phyloP scores from a whole-genome alignment of 2,888 invertebrate genomes.

The Cheilosia impressa region DNA sequence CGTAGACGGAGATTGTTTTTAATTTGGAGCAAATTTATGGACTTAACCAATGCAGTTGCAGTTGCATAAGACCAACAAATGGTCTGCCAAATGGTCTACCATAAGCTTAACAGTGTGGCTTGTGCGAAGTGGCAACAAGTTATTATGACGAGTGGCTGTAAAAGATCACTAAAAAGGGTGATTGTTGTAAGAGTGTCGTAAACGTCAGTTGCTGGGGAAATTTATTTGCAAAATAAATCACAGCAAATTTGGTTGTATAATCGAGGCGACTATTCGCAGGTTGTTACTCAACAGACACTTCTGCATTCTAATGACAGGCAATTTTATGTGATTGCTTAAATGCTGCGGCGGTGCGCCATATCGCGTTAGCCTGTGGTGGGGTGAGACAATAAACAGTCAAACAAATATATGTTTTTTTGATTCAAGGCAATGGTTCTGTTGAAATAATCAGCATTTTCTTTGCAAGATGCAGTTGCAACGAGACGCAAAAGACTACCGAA shows the following conservation, averaged over 20 bases:
- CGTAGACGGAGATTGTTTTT: not conserved
- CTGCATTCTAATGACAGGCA: no score
- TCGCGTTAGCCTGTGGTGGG: no score
- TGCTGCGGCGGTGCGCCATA: no score
- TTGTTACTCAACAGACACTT: no score
- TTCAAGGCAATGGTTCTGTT: no score
- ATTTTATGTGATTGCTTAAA: no score
- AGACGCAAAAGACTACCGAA: no score
- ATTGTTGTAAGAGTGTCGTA: not conserved
- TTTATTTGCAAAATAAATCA: not conserved
- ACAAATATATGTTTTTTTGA: no score
- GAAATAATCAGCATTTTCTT: no score
- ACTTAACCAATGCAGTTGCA: slow-evolving; percentile 1
- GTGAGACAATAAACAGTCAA: no score
- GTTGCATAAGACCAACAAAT: not conserved
- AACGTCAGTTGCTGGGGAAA: not conserved
- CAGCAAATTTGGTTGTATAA: not conserved
- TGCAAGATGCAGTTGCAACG: no score
- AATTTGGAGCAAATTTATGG: slow-evolving; percentile 5
- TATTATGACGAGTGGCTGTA: not conserved
- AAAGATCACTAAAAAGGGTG: not conserved
- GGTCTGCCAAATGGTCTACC: not conserved
- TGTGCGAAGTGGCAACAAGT: not conserved
- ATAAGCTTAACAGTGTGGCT: not conserved
- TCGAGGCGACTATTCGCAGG: no score